These are phyloP conservation scores for Scleropages formosus DNA, from an alignment of 2,797 vertebrate genomes.

Conservation along the genomic window DNA sequence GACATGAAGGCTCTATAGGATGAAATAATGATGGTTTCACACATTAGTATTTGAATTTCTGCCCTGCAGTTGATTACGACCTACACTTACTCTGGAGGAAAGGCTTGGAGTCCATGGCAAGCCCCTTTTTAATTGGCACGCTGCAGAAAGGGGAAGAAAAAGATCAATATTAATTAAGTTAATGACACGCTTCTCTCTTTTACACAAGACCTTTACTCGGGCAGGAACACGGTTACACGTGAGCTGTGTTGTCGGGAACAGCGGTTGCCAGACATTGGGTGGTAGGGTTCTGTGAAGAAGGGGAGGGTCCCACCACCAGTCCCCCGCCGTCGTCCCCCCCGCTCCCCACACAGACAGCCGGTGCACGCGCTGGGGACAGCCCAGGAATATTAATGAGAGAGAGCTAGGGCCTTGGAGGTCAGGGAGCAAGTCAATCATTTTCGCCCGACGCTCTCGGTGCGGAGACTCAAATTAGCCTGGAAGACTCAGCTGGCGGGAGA, in stretches of 20 bases:
- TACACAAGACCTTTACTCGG: slow-evolving; percentile 81
- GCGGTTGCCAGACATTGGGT: slow-evolving; percentile 71
- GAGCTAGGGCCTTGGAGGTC: slow-evolving; percentile 89
- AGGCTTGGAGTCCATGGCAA: slow-evolving; percentile 3
- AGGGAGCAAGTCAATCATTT: slow-evolving; percentile 99
- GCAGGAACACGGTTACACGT: slow-evolving; percentile 77
- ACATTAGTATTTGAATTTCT: slow-evolving; percentile 32
- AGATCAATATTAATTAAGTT: slow-evolving; percentile 44
- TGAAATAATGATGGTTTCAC: slow-evolving; percentile 40
- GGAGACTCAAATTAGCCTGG: slow-evolving; percentile 92
- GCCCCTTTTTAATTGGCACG: slow-evolving; percentile 43
- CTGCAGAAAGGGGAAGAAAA: slow-evolving; percentile 24
- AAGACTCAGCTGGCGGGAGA: slow-evolving; percentile 80
- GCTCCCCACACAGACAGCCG: slow-evolving; percentile 93
- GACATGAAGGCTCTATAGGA: slow-evolving; percentile 57
- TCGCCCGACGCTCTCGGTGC: slow-evolving; percentile 84
- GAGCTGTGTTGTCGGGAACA: slow-evolving; percentile 75
- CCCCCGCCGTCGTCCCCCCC: slow-evolving; percentile 19
- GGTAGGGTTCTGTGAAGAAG: slow-evolving; percentile 68
- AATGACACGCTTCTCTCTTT: slow-evolving; percentile 53
- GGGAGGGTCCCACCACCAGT: slow-evolving; percentile 67
- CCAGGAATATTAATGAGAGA: slow-evolving; percentile 96
- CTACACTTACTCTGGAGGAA: slow-evolving; percentile 16
- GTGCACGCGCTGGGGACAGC: slow-evolving; percentile 73
- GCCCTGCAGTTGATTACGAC: slow-evolving; percentile 21